Conservation (phyloP, 2,888 invertebrate species). For the Aleiodes leptofemur region DNA sequence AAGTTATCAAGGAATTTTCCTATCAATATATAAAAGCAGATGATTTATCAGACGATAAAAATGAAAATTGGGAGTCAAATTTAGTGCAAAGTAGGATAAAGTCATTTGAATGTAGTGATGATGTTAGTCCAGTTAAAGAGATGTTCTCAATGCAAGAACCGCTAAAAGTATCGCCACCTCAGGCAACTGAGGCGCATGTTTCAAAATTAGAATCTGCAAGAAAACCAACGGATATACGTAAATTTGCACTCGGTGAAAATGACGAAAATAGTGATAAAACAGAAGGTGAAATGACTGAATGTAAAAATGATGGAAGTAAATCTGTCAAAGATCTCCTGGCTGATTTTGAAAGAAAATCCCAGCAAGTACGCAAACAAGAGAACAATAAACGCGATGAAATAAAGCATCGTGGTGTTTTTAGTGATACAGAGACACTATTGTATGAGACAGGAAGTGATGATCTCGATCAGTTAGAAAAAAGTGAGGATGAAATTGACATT, state of each 20-base stretch:
- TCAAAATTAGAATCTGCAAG: slow-evolving; percentile 65
- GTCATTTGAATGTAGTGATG: slow-evolving; percentile 67
- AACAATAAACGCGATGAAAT: slow-evolving; percentile 65
- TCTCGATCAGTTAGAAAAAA: slow-evolving; percentile 66
- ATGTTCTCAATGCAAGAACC: slow-evolving; percentile 73
- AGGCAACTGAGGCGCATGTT: slow-evolving; percentile 73
- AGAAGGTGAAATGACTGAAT: slow-evolving; percentile 48
- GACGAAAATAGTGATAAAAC: slow-evolving; percentile 40
- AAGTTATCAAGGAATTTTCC: slow-evolving; percentile 73
- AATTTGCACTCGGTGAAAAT: slow-evolving; percentile 64
- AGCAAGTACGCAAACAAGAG: slow-evolving; percentile 63
- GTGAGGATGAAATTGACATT: slow-evolving; percentile 58
- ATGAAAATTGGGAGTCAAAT: slow-evolving; percentile 59
- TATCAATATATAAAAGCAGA: slow-evolving; percentile 73
- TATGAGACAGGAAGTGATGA: slow-evolving; percentile 76
- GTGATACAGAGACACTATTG: slow-evolving; percentile 75
- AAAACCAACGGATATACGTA: slow-evolving; percentile 59
- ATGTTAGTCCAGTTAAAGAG: slow-evolving; percentile 61
- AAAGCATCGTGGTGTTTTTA: slow-evolving; percentile 73
- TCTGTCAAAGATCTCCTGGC: slow-evolving; percentile 75
- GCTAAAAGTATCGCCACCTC: slow-evolving; percentile 71
- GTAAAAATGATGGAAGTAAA: slow-evolving; percentile 66
- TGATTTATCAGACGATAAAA: slow-evolving; percentile 57
- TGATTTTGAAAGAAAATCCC: slow-evolving; percentile 75
- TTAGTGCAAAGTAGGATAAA: slow-evolving; percentile 68